These are phyloP conservation scores for Sarcophaga peregrina DNA, from an alignment of 1,140 invertebrate species.

Conservation along the genomic window DNA sequence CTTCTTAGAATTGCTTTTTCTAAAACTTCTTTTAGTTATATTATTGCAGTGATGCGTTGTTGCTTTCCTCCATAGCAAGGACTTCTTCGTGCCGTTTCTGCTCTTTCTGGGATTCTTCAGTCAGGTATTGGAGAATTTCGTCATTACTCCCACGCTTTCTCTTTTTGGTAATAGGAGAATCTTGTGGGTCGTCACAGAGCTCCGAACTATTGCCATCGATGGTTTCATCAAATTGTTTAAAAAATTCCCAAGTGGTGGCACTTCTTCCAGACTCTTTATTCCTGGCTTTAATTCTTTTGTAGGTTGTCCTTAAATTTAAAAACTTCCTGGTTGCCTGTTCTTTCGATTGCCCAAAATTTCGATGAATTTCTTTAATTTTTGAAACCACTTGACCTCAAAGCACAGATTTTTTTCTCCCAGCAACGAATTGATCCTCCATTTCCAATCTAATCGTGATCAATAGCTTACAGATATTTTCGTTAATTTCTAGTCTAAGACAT, in stretches of 20 bases:
- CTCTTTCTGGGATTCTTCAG: not conserved
- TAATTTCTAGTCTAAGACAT: not conserved
- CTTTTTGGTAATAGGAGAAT: not conserved
- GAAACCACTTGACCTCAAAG: not conserved
- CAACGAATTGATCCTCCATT: not conserved
- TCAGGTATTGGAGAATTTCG: not conserved
- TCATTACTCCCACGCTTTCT: not conserved
- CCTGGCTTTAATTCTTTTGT: not conserved
- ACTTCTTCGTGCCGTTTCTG: not conserved
- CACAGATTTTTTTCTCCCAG: not conserved
- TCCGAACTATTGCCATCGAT: not conserved
- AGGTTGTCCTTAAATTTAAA: not conserved
- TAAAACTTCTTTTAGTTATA: not conserved
- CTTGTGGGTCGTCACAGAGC: not conserved
- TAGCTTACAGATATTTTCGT: not conserved
- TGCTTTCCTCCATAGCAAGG: not conserved
- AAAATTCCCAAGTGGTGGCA: not conserved
- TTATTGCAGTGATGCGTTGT: not conserved
- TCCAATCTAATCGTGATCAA: not conserved
- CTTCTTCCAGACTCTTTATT: constrained; percentile 6
- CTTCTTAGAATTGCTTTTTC: not conserved
- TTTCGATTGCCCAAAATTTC: not conserved
- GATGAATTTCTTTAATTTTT: not conserved
- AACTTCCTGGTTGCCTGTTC: not conserved
- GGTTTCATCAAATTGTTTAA: too few species aligned